Conservation (phyloP, 2,888 invertebrate genomes). For the Nephrotoma appendiculata region DNA sequence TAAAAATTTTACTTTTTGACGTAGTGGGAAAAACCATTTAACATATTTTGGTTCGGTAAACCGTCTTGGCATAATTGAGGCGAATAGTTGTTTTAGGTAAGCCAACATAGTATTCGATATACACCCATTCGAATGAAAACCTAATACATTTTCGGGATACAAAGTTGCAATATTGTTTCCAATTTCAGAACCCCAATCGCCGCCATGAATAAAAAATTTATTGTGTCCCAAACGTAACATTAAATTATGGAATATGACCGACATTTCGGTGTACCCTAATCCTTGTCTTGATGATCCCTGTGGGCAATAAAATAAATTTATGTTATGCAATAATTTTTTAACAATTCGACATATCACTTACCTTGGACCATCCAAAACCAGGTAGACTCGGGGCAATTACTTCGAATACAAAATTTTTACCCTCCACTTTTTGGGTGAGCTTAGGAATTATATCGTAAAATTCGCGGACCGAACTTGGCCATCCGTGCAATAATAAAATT, state of each 20-base stretch:
- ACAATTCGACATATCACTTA: constrained; percentile 17
- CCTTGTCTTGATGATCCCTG: constrained; percentile 40
- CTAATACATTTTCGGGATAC: constrained; percentile 39
- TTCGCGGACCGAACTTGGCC: constrained; percentile 74
- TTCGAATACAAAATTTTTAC: constrained; percentile 49
- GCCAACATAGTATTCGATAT: constrained; percentile 20
- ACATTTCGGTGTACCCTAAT: constrained; percentile 37
- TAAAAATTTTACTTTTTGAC: constrained; percentile 10
- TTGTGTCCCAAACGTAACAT: constrained; percentile 46
- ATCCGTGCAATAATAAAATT: constrained; percentile 62
- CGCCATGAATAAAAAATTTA: constrained; percentile 49
- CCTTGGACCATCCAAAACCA: constrained; percentile 56
- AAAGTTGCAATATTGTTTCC: constrained; percentile 39
- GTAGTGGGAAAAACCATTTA: constrained; percentile 26
- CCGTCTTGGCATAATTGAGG: constrained; percentile 37
- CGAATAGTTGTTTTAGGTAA: constrained; percentile 26
- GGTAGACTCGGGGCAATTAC: constrained; percentile 52
- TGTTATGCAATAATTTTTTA: neutral
- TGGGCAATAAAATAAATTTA: neutral
- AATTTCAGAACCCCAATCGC: constrained; percentile 61
- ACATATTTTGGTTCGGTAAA: constrained; percentile 35
- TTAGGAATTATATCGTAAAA: constrained; percentile 61
- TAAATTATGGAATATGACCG: constrained; percentile 39
- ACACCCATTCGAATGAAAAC: constrained; percentile 44
- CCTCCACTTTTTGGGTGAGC: constrained; percentile 37